phyloP scores from a whole-genome alignment of 2,888 invertebrate species.

The Sinhomidia bicolor region DNA sequence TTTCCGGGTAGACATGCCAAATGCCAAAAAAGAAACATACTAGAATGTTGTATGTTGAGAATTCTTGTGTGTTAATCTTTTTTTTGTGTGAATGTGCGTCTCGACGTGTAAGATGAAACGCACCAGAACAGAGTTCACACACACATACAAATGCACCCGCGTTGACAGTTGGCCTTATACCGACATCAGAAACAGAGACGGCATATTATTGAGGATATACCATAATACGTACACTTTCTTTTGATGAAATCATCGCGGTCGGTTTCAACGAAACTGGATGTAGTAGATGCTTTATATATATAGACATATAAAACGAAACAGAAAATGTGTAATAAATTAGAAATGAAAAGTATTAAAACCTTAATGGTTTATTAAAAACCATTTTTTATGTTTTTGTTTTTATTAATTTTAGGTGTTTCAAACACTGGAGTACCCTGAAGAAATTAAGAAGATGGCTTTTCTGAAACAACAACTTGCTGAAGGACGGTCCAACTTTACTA shows the following conservation, averaged over 20 bases:
- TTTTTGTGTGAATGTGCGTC: background rate
- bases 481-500: slow-evolving; percentile 85
- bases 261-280: too few relatives aligned
- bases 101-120: slow-evolving; percentile 30
- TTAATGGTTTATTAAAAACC: too few relatives aligned
- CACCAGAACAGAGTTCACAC: slow-evolving; percentile 38
- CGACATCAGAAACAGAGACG: background rate
- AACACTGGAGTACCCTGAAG: slow-evolving; percentile 89
- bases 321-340: too few relatives aligned
- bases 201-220: background rate
- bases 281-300: too few relatives aligned
- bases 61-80: background rate
- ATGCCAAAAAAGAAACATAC: slow-evolving; percentile 20
- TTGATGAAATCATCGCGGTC: too few relatives aligned
- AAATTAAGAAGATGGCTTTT: slow-evolving; percentile 85
- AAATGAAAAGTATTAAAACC: too few relatives aligned
- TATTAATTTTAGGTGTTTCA: slow-evolving; percentile 86
- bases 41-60: background rate
- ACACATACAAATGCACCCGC: slow-evolving; percentile 45
- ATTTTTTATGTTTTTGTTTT: background rate
- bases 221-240: too few relatives aligned
- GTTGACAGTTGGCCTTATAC: slow-evolving; percentile 51
- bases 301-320: too few relatives aligned
- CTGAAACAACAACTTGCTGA: slow-evolving; percentile 82
- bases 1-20: slow-evolving; percentile 71